phyloP scores from a whole-genome alignment of 2,113 vertebrate species.

The Periophthalmodon schlosseri region DNA sequence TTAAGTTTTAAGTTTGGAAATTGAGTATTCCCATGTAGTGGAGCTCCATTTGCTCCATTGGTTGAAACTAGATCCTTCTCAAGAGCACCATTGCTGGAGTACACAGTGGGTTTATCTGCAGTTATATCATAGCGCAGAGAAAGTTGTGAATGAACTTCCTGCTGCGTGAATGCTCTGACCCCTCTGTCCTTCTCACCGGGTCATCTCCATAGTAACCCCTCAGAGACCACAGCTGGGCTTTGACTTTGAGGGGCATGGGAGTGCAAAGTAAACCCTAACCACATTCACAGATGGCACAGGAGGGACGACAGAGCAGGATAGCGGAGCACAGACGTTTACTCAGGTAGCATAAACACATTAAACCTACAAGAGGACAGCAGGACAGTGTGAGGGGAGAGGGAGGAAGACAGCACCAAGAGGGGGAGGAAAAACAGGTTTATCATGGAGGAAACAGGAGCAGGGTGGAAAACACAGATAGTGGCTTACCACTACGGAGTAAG shows the following conservation, averaged over 20 bases:
- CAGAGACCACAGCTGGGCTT: constrained; percentile 57
- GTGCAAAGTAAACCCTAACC: constrained; percentile 47
- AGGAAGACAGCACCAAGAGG: constrained; percentile 49
- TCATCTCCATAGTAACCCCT: constrained; percentile 27
- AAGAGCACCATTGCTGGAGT: not conserved
- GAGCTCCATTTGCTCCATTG: not conserved
- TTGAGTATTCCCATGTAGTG: no score
- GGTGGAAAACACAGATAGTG: constrained; percentile 62
- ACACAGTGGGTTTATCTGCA: not conserved
- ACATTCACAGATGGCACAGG: constrained; percentile 61
- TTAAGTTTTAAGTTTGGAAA: not conserved
- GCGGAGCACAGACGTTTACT: constrained; percentile 33
- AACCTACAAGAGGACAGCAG: constrained; percentile 14
- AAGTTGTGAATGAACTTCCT: constrained; percentile 11
- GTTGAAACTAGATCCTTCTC: not conserved
- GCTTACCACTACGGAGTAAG: not conserved
- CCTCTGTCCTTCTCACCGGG: constrained; percentile 44
- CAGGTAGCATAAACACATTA: constrained; percentile 6
- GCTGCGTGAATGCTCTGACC: constrained; percentile 28
- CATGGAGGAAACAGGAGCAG: constrained; percentile 63
- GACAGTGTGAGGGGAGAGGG: constrained; percentile 15
- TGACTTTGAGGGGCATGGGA: constrained; percentile 46
- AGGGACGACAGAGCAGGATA: constrained; percentile 9
- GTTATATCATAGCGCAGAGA: not conserved
- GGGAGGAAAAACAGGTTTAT: constrained; percentile 72